A percentile compares a stretch with the other conserved stretches of the same genome.
phyloP scores from a whole-genome alignment of 1,140 invertebrate genomes.

The Dreissena polymorpha region DNA sequence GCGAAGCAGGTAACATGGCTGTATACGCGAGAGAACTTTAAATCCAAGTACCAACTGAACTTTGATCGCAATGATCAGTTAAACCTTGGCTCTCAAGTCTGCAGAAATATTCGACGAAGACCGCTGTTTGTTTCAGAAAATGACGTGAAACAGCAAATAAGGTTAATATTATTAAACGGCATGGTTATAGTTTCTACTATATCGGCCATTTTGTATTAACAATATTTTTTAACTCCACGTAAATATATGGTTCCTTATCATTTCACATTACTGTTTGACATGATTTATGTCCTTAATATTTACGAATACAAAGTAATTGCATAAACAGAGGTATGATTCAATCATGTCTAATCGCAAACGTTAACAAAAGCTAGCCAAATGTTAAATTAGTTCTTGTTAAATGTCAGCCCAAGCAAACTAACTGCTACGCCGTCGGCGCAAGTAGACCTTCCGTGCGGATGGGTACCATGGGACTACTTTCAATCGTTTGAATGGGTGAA shows the following conservation, averaged over 20 bases:
- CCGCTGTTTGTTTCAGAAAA: not conserved
- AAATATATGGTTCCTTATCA: not conserved
- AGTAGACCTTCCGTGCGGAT: conserved; percentile 11
- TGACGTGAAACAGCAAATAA: not conserved
- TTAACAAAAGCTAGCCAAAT: not conserved
- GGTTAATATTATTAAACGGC: not conserved
- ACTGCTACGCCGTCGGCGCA: not conserved
- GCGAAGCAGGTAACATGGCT: not conserved
- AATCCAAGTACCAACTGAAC: not conserved
- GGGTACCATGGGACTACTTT: conserved; percentile 16
- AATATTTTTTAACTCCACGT: no score
- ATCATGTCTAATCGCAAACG: not conserved
- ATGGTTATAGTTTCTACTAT: no score
- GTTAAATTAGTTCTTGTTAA: not conserved
- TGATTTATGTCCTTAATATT: not conserved
- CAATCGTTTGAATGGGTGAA: not conserved
- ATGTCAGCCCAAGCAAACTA: not conserved
- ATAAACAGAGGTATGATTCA: not conserved
- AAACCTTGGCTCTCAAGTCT: not conserved
- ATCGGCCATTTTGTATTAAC: no score
- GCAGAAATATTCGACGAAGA: not conserved
- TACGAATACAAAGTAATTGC: not conserved
- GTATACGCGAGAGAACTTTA: not conserved
- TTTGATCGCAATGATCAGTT: not conserved
- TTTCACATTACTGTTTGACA: not conserved